Evolutionary conservation across 2,797 vertebrate genomes (phyloP).

Genomic region (Helarctos malayanus): DNA sequence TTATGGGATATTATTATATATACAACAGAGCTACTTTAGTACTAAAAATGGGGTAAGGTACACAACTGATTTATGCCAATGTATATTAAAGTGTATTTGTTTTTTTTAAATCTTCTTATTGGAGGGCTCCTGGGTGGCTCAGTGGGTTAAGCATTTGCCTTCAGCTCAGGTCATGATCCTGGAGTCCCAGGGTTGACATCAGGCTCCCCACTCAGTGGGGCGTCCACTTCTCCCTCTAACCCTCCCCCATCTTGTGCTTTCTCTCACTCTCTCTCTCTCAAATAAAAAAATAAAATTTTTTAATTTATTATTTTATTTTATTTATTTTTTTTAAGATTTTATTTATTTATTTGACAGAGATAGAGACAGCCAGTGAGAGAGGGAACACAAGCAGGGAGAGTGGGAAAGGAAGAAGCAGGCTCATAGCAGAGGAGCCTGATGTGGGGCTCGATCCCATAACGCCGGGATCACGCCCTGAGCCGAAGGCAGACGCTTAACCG

Average conservation of each 20-base stretch:
- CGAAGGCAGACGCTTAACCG: too few species aligned
- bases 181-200: neutral
- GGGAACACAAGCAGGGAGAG: too few species aligned
- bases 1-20: neutral
- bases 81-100: neutral
- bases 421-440: too few species aligned
- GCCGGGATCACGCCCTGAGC: too few species aligned
- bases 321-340: too few species aligned
- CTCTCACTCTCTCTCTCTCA: neutral
- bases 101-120: neutral
- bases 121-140: neutral
- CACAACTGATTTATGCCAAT: neutral
- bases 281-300: neutral
- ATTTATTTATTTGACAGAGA: too few species aligned
- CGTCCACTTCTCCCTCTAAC: neutral
- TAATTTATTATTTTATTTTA: too few species aligned
- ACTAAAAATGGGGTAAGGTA: neutral
- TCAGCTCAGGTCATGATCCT: neutral
- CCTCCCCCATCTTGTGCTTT: neutral
- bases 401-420: too few species aligned
- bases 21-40: neutral
- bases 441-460: too few species aligned
- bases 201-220: too few species aligned
- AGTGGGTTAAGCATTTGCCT: neutral
- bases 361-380: too few species aligned